Conservation (phyloP, 2,797 vertebrate species). For the Alosa sapidissima region DNA sequence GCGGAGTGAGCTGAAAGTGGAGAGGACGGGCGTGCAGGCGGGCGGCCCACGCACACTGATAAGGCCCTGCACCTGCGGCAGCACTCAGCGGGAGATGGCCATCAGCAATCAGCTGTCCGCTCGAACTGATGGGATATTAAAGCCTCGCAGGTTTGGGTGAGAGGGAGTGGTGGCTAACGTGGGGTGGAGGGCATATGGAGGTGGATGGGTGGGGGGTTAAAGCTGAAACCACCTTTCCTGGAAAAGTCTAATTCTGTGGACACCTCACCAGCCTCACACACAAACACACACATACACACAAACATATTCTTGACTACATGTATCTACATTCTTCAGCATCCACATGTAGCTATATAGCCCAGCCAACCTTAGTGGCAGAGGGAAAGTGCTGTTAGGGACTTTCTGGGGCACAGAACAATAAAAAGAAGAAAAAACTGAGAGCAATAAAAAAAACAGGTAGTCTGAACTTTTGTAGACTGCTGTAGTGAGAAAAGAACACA, state of each 20-base stretch:
- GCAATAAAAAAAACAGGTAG: background rate
- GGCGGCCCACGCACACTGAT: slow-evolving; percentile 31
- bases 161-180: background rate
- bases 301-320: background rate
- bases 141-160: background rate
- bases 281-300: background rate
- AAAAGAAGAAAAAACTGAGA: slow-evolving; percentile 8
- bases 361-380: background rate
- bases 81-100: slow-evolving; percentile 22
- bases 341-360: background rate
- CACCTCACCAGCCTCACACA: background rate
- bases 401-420: background rate
- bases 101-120: slow-evolving; percentile 45
- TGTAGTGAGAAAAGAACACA: background rate
- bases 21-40: background rate
- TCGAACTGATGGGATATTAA: slow-evolving; percentile 33
- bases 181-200: background rate
- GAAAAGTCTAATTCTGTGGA: background rate
- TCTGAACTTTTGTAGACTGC: background rate
- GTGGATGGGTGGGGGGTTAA: background rate
- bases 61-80: slow-evolving; percentile 43
- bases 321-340: background rate
- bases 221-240: background rate
- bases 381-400: background rate
- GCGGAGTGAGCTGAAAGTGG: background rate